A percentile compares a stretch with the other conserved stretches of the same genome.
Conservation (phyloP, 1,140 invertebrate species). For the Neotoxoptera formosana region DNA sequence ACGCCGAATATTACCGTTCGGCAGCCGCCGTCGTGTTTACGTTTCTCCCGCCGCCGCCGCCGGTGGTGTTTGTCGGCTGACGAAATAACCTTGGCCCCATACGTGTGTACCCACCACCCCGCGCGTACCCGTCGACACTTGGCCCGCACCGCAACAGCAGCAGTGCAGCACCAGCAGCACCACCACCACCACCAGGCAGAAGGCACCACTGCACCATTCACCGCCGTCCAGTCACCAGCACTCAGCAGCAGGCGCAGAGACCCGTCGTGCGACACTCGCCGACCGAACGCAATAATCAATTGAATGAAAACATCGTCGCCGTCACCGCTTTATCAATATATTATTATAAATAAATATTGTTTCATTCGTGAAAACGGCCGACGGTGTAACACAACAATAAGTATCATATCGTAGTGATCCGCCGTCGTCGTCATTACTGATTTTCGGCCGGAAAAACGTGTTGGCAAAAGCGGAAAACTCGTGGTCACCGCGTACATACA, state of each 20-base stretch:
- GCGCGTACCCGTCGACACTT: conserved; percentile 4
- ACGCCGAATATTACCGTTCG: conserved; percentile 36
- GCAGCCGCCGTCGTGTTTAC: conserved; percentile 39
- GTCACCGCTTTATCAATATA: background rate
- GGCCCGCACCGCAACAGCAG: background rate
- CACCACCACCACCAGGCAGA: background rate
- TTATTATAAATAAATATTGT: background rate
- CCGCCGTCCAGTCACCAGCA: background rate
- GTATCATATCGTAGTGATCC: too few species aligned
- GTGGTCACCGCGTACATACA: background rate
- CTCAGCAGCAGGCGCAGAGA: background rate
- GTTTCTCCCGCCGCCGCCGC: conserved; percentile 17
- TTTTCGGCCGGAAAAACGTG: background rate
- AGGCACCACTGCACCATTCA: background rate
- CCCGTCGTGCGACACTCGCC: too few species aligned
- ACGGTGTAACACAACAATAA: too few species aligned
- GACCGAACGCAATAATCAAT: background rate
- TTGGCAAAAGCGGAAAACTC: background rate
- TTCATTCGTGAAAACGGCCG: background rate
- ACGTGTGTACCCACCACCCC: background rate
- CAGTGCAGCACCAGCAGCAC: background rate
- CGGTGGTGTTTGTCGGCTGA: conserved; percentile 20
- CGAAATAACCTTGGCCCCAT: conserved; percentile 57
- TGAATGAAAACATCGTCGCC: too few species aligned
- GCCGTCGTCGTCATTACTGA: background rate